These are phyloP conservation scores for Caligus rogercresseyi DNA, from an alignment of 1,140 invertebrate species.

Conservation along the genomic window DNA sequence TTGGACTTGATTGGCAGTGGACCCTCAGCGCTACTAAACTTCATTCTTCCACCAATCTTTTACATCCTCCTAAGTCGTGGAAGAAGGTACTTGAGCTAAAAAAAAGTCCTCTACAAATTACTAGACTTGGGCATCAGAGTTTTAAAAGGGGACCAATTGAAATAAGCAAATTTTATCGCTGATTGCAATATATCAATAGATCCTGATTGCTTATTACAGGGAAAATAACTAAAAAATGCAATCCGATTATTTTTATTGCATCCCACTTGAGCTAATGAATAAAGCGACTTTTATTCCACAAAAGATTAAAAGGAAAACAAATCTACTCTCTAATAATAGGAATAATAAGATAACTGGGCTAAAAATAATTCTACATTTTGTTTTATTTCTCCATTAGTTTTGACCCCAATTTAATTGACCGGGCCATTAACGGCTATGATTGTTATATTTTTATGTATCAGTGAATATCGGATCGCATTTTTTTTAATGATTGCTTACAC, in stretches of 20 bases:
- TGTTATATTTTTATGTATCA: background rate
- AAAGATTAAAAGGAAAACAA: no score
- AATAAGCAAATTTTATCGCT: no score
- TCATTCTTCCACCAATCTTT: background rate
- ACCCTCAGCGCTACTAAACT: background rate
- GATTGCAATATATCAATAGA: no score
- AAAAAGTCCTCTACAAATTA: background rate
- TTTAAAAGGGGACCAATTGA: no score
- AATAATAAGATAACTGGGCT: no score
- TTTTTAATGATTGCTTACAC: background rate
- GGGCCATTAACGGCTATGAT: no score
- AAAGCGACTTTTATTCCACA: no score
- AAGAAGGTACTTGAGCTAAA: background rate
- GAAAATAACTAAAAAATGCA: no score
- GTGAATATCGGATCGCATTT: background rate
- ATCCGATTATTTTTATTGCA: no score
- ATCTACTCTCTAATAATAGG: no score
- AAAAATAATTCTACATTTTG: no score
- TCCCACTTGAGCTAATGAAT: no score
- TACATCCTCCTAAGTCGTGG: background rate
- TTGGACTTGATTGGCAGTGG: background rate
- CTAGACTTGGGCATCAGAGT: background rate
- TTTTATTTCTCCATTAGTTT: background rate
- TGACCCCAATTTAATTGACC: background rate
- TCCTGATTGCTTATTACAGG: background rate